Evolutionary conservation across 2,113 vertebrate species (phyloP).

Genomic region (Bombycilla garrulus): DNA sequence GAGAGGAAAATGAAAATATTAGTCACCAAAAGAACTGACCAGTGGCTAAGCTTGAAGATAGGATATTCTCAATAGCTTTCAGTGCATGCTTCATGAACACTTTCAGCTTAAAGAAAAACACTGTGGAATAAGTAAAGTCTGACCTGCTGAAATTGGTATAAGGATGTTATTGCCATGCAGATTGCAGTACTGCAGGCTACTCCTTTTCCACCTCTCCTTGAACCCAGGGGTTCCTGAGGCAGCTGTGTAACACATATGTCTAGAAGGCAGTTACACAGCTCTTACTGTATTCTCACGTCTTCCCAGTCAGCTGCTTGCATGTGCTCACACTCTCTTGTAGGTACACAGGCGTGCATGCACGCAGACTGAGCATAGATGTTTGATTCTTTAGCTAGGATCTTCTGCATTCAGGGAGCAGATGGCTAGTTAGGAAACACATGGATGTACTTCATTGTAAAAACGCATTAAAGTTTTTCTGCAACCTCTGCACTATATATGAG

Average conservation of each 20-base stretch:
- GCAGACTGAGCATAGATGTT: neutral
- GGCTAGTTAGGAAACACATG: neutral
- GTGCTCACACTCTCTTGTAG: neutral
- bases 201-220: neutral
- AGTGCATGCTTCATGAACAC: neutral
- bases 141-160: neutral
- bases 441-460: neutral
- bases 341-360: neutral
- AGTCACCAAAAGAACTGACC: neutral
- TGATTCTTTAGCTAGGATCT: neutral
- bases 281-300: neutral
- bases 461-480: neutral
- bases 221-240: neutral
- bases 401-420: neutral
- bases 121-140: neutral
- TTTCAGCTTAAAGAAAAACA: neutral
- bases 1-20: neutral
- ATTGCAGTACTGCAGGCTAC: neutral
- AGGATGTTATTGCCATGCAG: neutral
- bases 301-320: neutral
- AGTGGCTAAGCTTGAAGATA: neutral
- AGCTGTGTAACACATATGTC: neutral
- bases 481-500: neutral
- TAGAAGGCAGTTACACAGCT: neutral
- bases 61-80: neutral